Percentiles rank a stretch among this genome's conserved stretches.
phyloP scores from a whole-genome alignment of 2,113 vertebrate species.

The Rhinopomastus cyanomelas region DNA sequence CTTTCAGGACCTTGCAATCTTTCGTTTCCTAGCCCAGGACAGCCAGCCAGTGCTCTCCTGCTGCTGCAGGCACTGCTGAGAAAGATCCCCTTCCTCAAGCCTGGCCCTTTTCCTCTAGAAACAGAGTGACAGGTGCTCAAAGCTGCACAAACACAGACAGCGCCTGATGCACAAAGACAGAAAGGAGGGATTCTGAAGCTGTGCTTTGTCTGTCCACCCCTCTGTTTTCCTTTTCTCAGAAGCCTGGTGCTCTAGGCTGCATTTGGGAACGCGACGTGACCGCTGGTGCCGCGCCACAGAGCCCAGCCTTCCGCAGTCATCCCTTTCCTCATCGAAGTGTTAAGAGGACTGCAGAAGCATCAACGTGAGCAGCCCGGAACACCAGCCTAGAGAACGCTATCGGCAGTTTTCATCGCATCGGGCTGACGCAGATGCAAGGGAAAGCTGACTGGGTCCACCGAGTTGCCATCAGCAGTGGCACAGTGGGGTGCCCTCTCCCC shows the following conservation, averaged over 20 bases:
- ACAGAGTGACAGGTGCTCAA: neutral
- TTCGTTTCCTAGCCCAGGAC: neutral
- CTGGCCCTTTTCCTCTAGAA: neutral
- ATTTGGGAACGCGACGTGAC: neutral
- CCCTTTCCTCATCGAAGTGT: neutral
- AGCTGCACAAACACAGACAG: rapidly evolving
- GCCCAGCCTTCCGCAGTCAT: neutral
- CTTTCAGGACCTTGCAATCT: neutral
- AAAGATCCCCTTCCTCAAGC: neutral
- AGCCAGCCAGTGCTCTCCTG: neutral
- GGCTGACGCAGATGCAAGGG: neutral
- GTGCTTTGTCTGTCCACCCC: neutral
- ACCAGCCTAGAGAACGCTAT: neutral
- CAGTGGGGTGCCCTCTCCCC: neutral
- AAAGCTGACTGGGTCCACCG: neutral
- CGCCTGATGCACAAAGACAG: neutral
- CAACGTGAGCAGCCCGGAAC: neutral
- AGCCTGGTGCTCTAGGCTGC: too few species aligned
- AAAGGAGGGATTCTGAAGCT: neutral
- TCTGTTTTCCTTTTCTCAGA: neutral
- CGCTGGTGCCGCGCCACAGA: neutral
- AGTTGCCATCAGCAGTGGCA: neutral
- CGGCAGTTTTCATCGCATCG: neutral
- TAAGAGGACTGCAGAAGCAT: neutral
- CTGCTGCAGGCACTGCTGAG: neutral